Percentiles rank a stretch among this genome's conserved stretches.
Evolutionary conservation across 2,888 invertebrate genomes (phyloP).

Genomic region (Parnassius orleans): DNA sequence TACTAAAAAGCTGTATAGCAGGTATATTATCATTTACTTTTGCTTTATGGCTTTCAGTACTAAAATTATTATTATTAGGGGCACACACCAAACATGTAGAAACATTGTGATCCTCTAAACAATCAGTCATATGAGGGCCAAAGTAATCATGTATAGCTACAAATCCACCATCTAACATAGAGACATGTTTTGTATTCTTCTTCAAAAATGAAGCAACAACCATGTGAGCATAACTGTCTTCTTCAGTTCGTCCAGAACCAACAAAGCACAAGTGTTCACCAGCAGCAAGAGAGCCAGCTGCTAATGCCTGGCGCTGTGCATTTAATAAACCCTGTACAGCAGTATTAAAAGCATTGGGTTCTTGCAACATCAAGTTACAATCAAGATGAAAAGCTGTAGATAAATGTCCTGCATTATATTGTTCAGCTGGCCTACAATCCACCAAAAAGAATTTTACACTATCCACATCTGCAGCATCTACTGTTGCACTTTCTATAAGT

Average conservation of each 20-base stretch:
- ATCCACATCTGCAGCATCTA: constrained; percentile 83
- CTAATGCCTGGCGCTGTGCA: constrained; percentile 93
- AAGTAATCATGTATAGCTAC: constrained; percentile 91
- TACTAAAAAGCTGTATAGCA: constrained; percentile 88
- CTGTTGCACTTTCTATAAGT: constrained; percentile 90
- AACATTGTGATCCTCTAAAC: constrained; percentile 91
- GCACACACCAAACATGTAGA: constrained; percentile 91
- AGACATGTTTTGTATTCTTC: constrained; percentile 95
- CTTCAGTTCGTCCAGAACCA: constrained; percentile 95
- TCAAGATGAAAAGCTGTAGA: constrained; percentile 99
- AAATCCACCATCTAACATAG: constrained; percentile 95
- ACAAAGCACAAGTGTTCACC: constrained; percentile 95
- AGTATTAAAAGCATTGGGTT: constrained; percentile 95
- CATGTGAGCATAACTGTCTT: constrained; percentile 98
- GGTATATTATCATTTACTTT: constrained; percentile 62
- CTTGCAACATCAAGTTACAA: constrained; percentile 97
- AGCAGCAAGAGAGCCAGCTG: constrained; percentile 92
- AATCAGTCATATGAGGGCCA: constrained; percentile 88
- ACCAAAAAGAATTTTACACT: constrained; percentile 95
- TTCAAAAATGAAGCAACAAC: constrained; percentile 98
- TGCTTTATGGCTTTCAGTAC: constrained; percentile 45
- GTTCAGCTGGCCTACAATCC: constrained; percentile 97
- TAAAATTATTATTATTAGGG: constrained; percentile 70
- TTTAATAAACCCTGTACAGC: constrained; percentile 95
- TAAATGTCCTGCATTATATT: constrained; percentile 98